phyloP scores from a whole-genome alignment of 2,888 invertebrate species.

The Dysmachus trigonus region DNA sequence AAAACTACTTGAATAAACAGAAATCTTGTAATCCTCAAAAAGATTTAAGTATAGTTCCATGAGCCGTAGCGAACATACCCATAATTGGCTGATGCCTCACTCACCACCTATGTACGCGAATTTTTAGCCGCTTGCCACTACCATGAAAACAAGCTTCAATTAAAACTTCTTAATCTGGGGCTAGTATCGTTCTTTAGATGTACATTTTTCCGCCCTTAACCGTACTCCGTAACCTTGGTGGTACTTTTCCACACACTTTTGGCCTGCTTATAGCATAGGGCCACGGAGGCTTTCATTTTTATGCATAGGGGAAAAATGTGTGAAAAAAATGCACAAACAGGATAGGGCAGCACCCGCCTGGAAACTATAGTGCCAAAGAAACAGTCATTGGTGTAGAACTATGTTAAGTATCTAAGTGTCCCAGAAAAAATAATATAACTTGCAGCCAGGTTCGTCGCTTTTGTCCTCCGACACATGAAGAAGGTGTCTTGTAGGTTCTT shows the following conservation, averaged over 20 bases:
- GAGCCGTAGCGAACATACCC: not conserved
- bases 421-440: not conserved
- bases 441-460: not conserved
- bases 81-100: not conserved
- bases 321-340: not conserved
- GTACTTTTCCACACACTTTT: not conserved
- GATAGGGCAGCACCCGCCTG: not conserved
- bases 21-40: not conserved
- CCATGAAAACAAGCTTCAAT: not conserved
- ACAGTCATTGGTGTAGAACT: constrained; percentile 7
- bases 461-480: not conserved
- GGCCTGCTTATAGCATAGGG: not conserved
- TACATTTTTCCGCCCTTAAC: not conserved
- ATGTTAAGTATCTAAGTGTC: constrained; percentile 19
- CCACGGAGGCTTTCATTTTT: not conserved
- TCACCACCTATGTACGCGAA: not conserved
- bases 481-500: not conserved
- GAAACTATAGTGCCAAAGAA: constrained; percentile 8
- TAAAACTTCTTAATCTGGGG: not conserved
- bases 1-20: not conserved
- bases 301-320: not conserved
- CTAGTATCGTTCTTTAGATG: not conserved
- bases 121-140: not conserved
- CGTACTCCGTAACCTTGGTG: not conserved
- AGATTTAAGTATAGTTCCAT: not conserved